Percentiles rank a stretch among this genome's conserved stretches.
Evolutionary conservation across 2,888 invertebrate species (phyloP).

Genomic region (Ligdia adustata): DNA sequence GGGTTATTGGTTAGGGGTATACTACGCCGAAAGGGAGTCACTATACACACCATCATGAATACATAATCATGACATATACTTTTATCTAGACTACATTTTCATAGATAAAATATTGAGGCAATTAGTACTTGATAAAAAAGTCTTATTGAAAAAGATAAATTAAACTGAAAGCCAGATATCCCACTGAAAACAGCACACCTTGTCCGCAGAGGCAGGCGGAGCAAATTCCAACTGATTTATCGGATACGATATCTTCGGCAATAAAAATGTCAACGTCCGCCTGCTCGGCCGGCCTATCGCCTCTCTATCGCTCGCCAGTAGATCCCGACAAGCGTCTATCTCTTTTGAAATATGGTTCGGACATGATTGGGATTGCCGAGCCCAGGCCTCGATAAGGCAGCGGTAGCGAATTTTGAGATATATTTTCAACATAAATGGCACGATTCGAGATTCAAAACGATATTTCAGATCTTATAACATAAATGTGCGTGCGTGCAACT

Average conservation of each 20-base stretch:
- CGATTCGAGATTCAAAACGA: constrained; percentile 3
- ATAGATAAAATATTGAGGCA: no score
- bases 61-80: no score
- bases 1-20: no score
- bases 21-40: no score
- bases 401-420: constrained; percentile 31
- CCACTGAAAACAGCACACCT: constrained; percentile 24
- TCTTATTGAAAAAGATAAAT: no score
- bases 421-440: constrained; percentile 21
- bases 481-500: background rate
- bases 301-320: constrained; percentile 45
- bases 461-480: no score
- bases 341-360: constrained; percentile 46
- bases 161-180: constrained; percentile 6
- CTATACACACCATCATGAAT: no score
- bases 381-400: constrained; percentile 28
- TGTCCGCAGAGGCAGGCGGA: constrained; percentile 28
- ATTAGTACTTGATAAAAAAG: no score
- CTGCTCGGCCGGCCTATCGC: constrained; percentile 53
- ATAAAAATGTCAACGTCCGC: constrained; percentile 74
- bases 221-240: constrained; percentile 63
- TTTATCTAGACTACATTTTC: no score
- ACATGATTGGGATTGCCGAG: constrained; percentile 42
- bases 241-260: constrained; percentile 61
- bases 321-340: constrained; percentile 47